phyloP scores from a whole-genome alignment of 2,113 vertebrate genomes.

The Takifugu bimaculatus region DNA sequence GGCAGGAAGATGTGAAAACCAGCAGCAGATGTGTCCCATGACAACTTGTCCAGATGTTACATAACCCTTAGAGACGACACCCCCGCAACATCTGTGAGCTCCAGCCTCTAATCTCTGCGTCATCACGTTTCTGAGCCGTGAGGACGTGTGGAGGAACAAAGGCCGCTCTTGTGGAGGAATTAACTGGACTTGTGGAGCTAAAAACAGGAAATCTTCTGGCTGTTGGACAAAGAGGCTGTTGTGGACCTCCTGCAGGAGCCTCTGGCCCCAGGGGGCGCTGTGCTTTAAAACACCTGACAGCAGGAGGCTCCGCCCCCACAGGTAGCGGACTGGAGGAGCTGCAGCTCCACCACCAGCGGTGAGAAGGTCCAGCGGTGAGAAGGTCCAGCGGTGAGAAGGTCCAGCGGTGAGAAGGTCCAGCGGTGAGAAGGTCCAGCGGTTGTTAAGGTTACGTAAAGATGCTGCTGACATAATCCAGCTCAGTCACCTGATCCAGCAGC shows the following conservation, averaged over 20 bases:
- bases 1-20: conserved; percentile 9
- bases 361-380: too few species aligned
- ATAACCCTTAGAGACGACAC: conserved; percentile 34
- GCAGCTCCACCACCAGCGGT: too few species aligned
- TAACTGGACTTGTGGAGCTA: neutral
- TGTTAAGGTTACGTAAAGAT: conserved; percentile 32
- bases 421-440: neutral
- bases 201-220: conserved; percentile 30
- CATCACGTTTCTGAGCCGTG: conserved; percentile 18
- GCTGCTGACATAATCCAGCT: conserved; percentile 26
- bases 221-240: conserved; percentile 13
- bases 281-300: too few species aligned
- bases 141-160: conserved; percentile 26
- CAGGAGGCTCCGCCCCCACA: too few species aligned
- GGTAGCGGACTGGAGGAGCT: too few species aligned
- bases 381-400: too few species aligned
- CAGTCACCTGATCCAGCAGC: conserved; percentile 18
- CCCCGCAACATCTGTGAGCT: conserved; percentile 42
- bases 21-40: conserved; percentile 41
- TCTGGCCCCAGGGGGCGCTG: neutral
- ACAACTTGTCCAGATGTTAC: conserved; percentile 44
- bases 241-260: neutral
- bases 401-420: too few species aligned
- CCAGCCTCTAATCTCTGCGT: conserved; percentile 39
- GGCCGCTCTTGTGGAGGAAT: conserved; percentile 11